Evolutionary conservation across 2,797 vertebrate species (phyloP), one percentile per base, ranked within the genome.

Genomic region (Morus bassanus): DNA sequence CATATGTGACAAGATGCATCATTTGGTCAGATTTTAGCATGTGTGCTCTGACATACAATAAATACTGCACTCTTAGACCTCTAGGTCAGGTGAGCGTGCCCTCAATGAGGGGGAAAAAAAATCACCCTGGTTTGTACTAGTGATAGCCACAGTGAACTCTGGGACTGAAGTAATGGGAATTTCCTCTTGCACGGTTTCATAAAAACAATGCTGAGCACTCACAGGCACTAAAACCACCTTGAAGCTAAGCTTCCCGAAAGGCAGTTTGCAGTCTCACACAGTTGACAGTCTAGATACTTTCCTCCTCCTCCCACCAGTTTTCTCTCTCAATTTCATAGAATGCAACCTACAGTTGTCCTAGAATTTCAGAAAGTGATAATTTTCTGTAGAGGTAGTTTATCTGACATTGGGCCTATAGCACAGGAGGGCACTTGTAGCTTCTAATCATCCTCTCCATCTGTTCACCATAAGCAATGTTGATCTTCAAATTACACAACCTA

Each of bases 371-470:
- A 97, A 96, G 85, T 94, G 89, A 96, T 93, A 86, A 94, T 95
- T 97, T 94, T 90, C 94, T 96, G 91, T 92, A 92, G 92, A 93
- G 89, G 93, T 96, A 95, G 90, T 92, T 97, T 97, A 96, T 96
- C 96, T 97, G 92, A 94, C 94, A 91, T 92, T 94, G 93, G 95
- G 97, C 73, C 91, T 88, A 94, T 93, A 94, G 96, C 96, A 96
- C 86, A 96, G 94, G 96, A 96, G 83, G 88, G 95, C 82, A 95
- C 78, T 96, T 95, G 88, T 75, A 96, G 94, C 93, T 97, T 98
- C 93, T 91, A 97, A 96, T 96, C 95, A 96, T 97, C 92, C 35
- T 95, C 87, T 95, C 94, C 96, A 97, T 97, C 95, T 97, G 88
- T 97, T 97, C 95, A 85, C 91, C 84, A 96, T 85, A 93, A 95